These are phyloP conservation scores for Caenorhabditis sinica DNA, from an alignment of 2,888 invertebrate species.

Conservation along the genomic window DNA sequence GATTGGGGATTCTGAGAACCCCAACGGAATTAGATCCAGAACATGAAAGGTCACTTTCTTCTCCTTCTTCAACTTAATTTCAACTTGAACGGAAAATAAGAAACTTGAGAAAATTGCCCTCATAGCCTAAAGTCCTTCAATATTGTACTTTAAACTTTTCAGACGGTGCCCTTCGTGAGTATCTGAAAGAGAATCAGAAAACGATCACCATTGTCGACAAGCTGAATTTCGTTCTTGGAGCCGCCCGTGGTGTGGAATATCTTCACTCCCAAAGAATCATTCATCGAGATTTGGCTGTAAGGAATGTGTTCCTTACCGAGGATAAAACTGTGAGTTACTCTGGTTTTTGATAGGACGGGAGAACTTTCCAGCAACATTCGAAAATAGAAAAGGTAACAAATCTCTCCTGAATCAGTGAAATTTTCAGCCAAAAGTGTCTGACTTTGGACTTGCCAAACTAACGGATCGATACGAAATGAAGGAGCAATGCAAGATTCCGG, in stretches of 20 bases:
- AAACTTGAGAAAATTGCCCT: no score
- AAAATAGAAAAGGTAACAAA: no score
- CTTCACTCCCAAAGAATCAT: constrained; percentile 53
- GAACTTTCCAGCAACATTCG: no score
- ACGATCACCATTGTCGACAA: constrained; percentile 39
- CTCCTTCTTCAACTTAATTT: no score
- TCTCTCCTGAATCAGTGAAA: no score
- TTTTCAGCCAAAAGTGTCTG: constrained; percentile 40
- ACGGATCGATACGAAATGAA: constrained; percentile 31
- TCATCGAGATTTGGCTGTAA: constrained; percentile 58
- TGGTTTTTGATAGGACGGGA: neutral
- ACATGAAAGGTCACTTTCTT: no score
- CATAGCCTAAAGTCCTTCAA: no score
- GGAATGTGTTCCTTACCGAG: constrained; percentile 48
- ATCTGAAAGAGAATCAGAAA: constrained; percentile 44
- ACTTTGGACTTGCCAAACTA: constrained; percentile 24
- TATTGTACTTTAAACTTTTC: neutral
- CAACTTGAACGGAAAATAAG: neutral
- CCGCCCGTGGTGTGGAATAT: constrained; percentile 64
- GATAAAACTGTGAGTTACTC: constrained; percentile 36
- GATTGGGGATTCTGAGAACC: neutral
- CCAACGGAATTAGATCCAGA: no score
- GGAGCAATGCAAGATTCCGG: constrained; percentile 28
- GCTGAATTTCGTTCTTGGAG: constrained; percentile 42
- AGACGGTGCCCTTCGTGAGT: constrained; percentile 53